Base-by-base conservation (phyloP, 2,113 vertebrate species). In the Uropsilus gracilis region DNA sequence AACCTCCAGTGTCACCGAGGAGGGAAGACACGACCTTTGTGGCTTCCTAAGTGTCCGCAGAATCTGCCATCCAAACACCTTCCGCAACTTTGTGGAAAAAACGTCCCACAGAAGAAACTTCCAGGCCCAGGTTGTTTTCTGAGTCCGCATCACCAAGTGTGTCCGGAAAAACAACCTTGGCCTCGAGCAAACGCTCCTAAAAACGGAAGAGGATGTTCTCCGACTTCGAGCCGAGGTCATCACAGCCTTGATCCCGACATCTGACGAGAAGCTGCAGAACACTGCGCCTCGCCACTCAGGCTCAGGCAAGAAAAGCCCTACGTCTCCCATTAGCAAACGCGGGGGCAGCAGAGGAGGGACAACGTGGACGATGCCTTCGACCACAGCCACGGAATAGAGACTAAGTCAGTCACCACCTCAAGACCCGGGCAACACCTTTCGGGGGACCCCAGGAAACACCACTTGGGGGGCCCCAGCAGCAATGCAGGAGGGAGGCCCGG, bases 301-400 rank as follows among this genome's bases (percentile, higher is more conserved):
- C 50, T n/a, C 44, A 30, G 39, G 57, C 30, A 8, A 28, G 34
- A 53, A 69, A 32, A 59, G 34, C 5, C 48, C 16, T 10, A 30
- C 16, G 46, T 8, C 2, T 5, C 14, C 5, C 0, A 11, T 11
- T n/a, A 22, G 22, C 22, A 7, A 37, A 50, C n/a, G 7, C n/a
- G n/a, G n/a, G n/a, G n/a, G n/a, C n/a, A n/a, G n/a, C n/a, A n/a
- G n/a, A n/a, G n/a, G n/a, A n/a, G n/a, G n/a, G n/a, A n/a, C n/a
- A n/a, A n/a, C n/a, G n/a, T n/a, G n/a, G n/a, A n/a, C n/a, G n/a
- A n/a, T n/a, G n/a, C n/a, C n/a, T n/a, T n/a, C n/a, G n/a, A n/a
- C n/a, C n/a, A n/a, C n/a, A n/a, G n/a, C n/a, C n/a, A n/a, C n/a
- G n/a, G n/a, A n/a, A n/a, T n/a, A n/a, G n/a, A n/a, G n/a, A n/a